These are phyloP conservation scores for Eupithecia tripunctaria DNA, from an alignment of 2,888 invertebrate genomes.

Conservation along the genomic window DNA sequence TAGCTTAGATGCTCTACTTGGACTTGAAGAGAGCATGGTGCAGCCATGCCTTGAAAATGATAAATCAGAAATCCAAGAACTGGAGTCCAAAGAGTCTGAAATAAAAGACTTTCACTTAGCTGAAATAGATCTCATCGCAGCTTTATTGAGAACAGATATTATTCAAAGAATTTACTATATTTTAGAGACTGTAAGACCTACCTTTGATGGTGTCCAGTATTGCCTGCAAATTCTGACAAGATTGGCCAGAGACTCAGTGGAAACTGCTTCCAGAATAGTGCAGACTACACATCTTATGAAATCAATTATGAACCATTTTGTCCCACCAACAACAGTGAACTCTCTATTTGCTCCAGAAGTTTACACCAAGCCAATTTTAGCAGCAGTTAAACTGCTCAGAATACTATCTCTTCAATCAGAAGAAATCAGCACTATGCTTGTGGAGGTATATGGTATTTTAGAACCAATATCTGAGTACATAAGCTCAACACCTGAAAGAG, in stretches of 20 bases:
- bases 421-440: constrained; percentile 80
- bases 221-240: constrained; percentile 92
- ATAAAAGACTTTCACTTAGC: constrained; percentile 94
- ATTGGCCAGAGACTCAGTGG: constrained; percentile 90
- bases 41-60: constrained; percentile 86
- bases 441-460: constrained; percentile 82
- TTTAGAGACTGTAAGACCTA: constrained; percentile 87
- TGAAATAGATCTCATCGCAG: constrained; percentile 91
- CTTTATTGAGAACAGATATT: constrained; percentile 89
- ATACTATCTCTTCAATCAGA: constrained; percentile 87
- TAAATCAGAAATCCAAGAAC: constrained; percentile 81
- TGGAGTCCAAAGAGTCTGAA: constrained; percentile 83
- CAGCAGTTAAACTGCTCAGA: constrained; percentile 90
- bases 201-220: constrained; percentile 88
- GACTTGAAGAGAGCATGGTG: constrained; percentile 86
- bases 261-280: constrained; percentile 86
- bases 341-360: constrained; percentile 72
- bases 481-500: constrained; percentile 78
- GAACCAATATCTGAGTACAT: constrained; percentile 83
- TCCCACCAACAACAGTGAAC: constrained; percentile 75
- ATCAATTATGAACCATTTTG: constrained; percentile 84
- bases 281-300: constrained; percentile 87
- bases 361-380: constrained; percentile 87
- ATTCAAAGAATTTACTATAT: constrained; percentile 91
- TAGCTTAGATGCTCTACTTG: constrained; percentile 87